phyloP scores from a whole-genome alignment of 2,888 invertebrate species.

The Sycophila texana region DNA sequence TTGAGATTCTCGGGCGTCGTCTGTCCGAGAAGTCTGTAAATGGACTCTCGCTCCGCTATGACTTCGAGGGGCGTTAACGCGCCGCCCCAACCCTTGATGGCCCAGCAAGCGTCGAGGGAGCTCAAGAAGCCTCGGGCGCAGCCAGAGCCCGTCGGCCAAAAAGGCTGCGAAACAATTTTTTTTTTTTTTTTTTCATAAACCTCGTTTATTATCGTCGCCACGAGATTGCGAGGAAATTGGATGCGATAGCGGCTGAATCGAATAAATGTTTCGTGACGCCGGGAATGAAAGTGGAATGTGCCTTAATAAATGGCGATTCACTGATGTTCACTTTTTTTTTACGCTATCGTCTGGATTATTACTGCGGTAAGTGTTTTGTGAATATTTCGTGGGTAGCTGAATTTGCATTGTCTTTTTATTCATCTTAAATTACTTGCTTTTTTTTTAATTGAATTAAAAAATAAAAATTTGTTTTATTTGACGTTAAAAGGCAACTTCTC shows the following conservation, averaged over 20 bases:
- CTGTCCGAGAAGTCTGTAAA: conserved; percentile 90
- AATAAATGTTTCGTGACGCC: neutral
- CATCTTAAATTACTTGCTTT: too few species aligned
- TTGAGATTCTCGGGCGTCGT: conserved; percentile 97
- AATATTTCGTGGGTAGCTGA: too few species aligned
- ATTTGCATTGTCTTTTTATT: too few species aligned
- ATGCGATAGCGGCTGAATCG: too few species aligned
- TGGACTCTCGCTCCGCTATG: conserved; percentile 95
- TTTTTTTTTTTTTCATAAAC: neutral
- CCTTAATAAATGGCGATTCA: too few species aligned
- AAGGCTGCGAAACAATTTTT: conserved; percentile 80
- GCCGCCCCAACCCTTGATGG: conserved; percentile 89
- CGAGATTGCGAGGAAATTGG: too few species aligned
- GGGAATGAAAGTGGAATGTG: neutral
- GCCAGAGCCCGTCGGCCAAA: conserved; percentile 99
- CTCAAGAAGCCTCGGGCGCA: conserved; percentile 98
- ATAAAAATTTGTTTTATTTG: too few species aligned
- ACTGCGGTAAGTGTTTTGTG: neutral
- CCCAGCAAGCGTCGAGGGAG: conserved; percentile 97
- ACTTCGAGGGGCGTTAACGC: conserved; percentile 87
- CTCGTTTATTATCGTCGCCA: too few species aligned
- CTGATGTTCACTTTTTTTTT: too few species aligned
- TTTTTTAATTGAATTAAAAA: too few species aligned
- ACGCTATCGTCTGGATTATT: neutral
- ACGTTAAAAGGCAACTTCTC: too few species aligned